A percentile compares a stretch with the other conserved stretches of the same genome.
These are phyloP conservation scores for Hirudo medicinalis DNA, from an alignment of 1,140 invertebrate genomes.

Conservation along the genomic window DNA sequence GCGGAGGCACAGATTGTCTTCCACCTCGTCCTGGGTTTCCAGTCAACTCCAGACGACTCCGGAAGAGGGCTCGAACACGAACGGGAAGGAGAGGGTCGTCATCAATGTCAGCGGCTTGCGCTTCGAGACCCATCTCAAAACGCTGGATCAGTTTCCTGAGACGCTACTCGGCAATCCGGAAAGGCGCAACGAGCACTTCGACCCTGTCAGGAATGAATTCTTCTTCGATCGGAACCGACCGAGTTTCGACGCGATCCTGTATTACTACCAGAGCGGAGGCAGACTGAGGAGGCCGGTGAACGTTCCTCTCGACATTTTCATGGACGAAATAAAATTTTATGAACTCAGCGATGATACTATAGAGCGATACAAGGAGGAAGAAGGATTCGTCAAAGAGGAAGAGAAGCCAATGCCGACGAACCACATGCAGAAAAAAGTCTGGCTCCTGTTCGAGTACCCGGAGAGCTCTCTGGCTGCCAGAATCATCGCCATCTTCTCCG, in stretches of 20 bases:
- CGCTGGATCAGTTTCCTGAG: conserved; percentile 58
- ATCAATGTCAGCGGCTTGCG: conserved; percentile 94
- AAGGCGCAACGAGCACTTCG: conserved; percentile 71
- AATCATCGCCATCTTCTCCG: conserved; percentile 96
- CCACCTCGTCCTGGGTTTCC: conserved; percentile 4
- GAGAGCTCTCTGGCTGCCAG: conserved; percentile 96
- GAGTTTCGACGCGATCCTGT: conserved; percentile 74
- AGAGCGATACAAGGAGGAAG: conserved; percentile 35
- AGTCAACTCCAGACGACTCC: neutral
- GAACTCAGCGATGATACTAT: conserved; percentile 36
- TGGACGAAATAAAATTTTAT: conserved; percentile 39
- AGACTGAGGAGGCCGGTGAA: conserved; percentile 88
- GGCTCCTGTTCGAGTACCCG: conserved; percentile 97
- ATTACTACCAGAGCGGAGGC: conserved; percentile 98
- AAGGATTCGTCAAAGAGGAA: conserved; percentile 36
- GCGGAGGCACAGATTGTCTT: neutral
- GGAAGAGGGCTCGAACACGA: conserved; percentile 7
- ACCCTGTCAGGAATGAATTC: conserved; percentile 91
- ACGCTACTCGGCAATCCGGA: conserved; percentile 88
- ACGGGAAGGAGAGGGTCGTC: conserved; percentile 54
- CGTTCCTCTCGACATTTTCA: conserved; percentile 63
- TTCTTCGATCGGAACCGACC: conserved; percentile 98
- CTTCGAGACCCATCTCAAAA: conserved; percentile 95
- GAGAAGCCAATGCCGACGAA: conserved; percentile 31
- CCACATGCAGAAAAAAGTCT: conserved; percentile 41